Conservation (phyloP, 2,888 invertebrate genomes). For the Theretra japonica region DNA sequence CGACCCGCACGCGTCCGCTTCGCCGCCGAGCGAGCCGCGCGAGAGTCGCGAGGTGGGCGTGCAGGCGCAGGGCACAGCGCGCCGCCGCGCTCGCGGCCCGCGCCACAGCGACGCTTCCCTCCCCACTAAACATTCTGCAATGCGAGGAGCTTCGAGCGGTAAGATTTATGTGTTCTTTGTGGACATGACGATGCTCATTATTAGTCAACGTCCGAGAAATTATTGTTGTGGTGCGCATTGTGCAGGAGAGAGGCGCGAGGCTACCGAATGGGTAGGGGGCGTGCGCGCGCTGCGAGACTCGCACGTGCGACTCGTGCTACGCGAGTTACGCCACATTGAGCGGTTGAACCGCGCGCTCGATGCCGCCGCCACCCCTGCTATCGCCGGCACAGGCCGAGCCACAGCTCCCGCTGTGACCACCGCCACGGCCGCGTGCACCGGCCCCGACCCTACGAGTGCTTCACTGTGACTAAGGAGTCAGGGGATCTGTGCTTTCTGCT, state of each 20-base stretch:
- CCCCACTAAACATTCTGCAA: background rate
- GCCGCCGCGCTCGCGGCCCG: background rate
- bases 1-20: background rate
- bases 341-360: constrained; percentile 63
- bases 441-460: background rate
- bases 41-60: background rate
- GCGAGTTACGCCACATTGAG: constrained; percentile 64
- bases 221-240: background rate
- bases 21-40: too few species aligned
- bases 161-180: background rate
- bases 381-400: background rate
- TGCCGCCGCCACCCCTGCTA: constrained; percentile 34
- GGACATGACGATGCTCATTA: background rate
- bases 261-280: constrained; percentile 53
- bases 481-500: too few species aligned
- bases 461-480: too few species aligned
- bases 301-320: constrained; percentile 63
- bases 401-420: background rate
- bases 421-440: background rate
- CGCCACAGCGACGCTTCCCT: background rate
- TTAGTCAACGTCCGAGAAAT: background rate
- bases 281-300: constrained; percentile 64
- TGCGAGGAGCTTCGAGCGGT: background rate
- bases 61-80: background rate
- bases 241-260: constrained; percentile 6